Conservation (phyloP, 2,797 vertebrate species). For the Xiphophorus birchmanni region DNA sequence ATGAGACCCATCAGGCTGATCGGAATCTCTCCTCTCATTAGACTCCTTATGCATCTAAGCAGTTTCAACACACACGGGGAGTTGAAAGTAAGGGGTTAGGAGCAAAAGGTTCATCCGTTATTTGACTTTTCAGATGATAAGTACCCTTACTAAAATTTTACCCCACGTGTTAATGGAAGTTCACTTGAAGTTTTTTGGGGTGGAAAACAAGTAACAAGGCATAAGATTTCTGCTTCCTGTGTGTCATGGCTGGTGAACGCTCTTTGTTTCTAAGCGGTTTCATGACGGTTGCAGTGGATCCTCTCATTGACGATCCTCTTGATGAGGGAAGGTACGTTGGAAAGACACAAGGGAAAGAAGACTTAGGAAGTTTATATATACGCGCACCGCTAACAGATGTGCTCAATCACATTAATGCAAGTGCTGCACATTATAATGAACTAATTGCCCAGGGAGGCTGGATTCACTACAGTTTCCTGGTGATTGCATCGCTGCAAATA, state of each 20-base stretch:
- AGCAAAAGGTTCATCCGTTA: slow-evolving; percentile 35
- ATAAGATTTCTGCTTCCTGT: slow-evolving; percentile 59
- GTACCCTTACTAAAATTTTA: slow-evolving; percentile 73
- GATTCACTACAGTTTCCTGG: slow-evolving; percentile 46
- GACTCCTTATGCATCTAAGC: slow-evolving; percentile 71
- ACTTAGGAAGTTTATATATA: slow-evolving; percentile 28
- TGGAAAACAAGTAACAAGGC: slow-evolving; percentile 37
- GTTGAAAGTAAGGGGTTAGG: slow-evolving; percentile 20
- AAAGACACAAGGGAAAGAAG: slow-evolving; percentile 33
- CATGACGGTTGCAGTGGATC: slow-evolving; percentile 58
- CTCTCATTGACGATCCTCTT: slow-evolving; percentile 56
- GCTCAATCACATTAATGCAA: slow-evolving; percentile 65
- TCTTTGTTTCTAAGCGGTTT: slow-evolving; percentile 49
- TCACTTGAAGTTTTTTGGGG: slow-evolving; percentile 62
- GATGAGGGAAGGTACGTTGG: slow-evolving; percentile 33
- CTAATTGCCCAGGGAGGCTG: slow-evolving; percentile 59
- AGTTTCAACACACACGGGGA: slow-evolving; percentile 52
- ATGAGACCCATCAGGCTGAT: slow-evolving; percentile 82
- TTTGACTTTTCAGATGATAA: slow-evolving; percentile 74
- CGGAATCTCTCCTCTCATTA: slow-evolving; percentile 84
- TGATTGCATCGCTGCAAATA: slow-evolving; percentile 49
- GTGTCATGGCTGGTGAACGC: slow-evolving; percentile 59
- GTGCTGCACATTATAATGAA: slow-evolving; percentile 56
- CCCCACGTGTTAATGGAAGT: slow-evolving; percentile 70
- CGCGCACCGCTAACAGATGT: slow-evolving; percentile 47